phyloP scores from a whole-genome alignment of 2,113 vertebrate species.

The Ursus arctos region DNA sequence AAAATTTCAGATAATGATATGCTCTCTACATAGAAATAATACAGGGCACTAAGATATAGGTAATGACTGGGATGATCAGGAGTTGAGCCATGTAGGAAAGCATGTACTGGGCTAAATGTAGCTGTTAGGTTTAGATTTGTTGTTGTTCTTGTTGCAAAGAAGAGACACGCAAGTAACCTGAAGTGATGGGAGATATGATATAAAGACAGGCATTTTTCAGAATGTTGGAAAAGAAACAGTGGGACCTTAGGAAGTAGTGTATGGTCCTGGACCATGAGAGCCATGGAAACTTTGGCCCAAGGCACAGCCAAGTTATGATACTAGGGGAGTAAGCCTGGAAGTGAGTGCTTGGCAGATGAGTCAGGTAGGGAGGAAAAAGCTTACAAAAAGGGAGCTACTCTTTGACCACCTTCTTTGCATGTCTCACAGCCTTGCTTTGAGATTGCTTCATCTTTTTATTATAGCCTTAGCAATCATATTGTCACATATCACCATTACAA shows the following conservation, averaged over 20 bases:
- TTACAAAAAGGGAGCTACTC: background rate
- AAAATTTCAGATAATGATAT: background rate
- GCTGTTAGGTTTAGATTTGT: background rate
- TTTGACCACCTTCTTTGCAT: background rate
- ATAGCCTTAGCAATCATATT: background rate
- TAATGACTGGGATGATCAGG: background rate
- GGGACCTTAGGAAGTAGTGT: background rate
- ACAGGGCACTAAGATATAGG: background rate
- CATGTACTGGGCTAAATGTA: background rate
- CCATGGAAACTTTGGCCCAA: background rate
- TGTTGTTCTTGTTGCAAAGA: background rate
- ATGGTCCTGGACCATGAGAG: background rate
- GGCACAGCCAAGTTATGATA: background rate
- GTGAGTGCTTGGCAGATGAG: background rate
- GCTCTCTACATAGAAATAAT: background rate
- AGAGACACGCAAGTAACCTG: background rate
- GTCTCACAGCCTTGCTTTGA: background rate
- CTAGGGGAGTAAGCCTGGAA: background rate
- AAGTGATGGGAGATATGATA: background rate
- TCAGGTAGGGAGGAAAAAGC: background rate
- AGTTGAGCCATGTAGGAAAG: constrained; percentile 42
- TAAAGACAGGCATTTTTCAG: background rate
- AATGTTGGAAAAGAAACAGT: background rate
- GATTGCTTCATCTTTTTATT: background rate
- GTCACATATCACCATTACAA: background rate